Evolutionary conservation across 1,140 invertebrate species (phyloP).

Genomic region (Drosophila watanabei): DNA sequence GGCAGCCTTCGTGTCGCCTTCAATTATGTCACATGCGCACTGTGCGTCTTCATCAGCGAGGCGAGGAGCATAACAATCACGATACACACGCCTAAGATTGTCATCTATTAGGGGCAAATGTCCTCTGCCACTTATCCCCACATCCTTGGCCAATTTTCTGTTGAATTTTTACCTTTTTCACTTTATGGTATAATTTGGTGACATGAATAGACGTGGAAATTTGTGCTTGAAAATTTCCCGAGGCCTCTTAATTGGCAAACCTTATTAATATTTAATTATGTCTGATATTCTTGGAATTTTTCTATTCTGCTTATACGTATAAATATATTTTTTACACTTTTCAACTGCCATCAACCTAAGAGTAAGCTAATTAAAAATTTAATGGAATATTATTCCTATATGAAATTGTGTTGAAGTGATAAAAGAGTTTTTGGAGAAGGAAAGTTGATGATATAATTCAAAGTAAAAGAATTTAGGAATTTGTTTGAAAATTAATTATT

Average conservation of each 20-base stretch:
- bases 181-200: constrained; percentile 68
- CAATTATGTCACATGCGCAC: constrained; percentile 80
- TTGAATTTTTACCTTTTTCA: constrained; percentile 77
- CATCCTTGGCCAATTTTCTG: constrained; percentile 30
- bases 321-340: constrained; percentile 15
- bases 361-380: constrained; percentile 39
- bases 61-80: constrained; percentile 70
- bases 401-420: background rate
- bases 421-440: background rate
- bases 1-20: constrained; percentile 71
- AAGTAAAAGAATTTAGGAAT: background rate
- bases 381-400: background rate
- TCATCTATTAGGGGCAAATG: constrained; percentile 54
- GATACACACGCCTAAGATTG: constrained; percentile 58
- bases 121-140: constrained; percentile 11
- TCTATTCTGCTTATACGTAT: background rate
- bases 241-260: constrained; percentile 69
- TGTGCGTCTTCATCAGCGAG: constrained; percentile 55
- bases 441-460: background rate
- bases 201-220: constrained; percentile 69
- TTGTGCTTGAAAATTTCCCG: constrained; percentile 21
- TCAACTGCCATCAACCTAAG: background rate
- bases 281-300: constrained; percentile 39
- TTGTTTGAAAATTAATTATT: too few species aligned
- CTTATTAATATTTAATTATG: constrained; percentile 80